Evolutionary conservation across 2,113 vertebrate species (phyloP), one percentile per base, ranked within the genome.

Genomic region (Ursus arctos): DNA sequence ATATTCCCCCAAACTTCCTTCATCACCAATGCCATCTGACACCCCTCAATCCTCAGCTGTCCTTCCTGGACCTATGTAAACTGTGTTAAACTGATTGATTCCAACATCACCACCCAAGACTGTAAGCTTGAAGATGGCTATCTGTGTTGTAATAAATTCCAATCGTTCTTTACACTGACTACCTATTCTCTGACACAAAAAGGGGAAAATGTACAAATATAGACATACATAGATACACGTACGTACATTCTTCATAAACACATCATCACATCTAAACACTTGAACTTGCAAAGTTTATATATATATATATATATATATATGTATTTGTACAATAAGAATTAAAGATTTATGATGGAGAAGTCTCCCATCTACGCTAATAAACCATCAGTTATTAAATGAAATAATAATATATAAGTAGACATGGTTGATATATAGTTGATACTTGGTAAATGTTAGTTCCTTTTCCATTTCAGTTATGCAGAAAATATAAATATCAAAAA

Each of bases 401-500:
- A 84, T 85, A 47, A 88, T 43, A 76, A 26, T 47, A 1, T 10
- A 5, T 40, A 92, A 83, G 28, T 81, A 4, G 12, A 69, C 63
- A 51, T 59, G 5, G 2, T 43, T 84, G 85, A 61, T 19, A 67
- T 63, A 84, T 49, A 19, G 31, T 72, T 65, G 49, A 12, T 22
- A 72, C 77, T 90, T 77, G 21, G 33, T 74, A 95, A 96, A 59
- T 53, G 6, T 28, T 31, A n/a, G 6, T 63, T 93, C 18, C 33
- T 31, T 89, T 36, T 69, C 40, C 24, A 18, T 88, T 94, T 61
- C 40, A 90, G 7, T 71, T 92, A 6, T 63, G 18, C n/a, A 47
- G 24, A 63, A 92, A 92, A 72, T 33, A 43, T 47, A 28, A 92
- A 95, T 18, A 74, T 81, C 77, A 69, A 86, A 88, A 67, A 59